Evolutionary conservation across 2,113 vertebrate species (phyloP).

Genomic region (Noturus placidus): DNA sequence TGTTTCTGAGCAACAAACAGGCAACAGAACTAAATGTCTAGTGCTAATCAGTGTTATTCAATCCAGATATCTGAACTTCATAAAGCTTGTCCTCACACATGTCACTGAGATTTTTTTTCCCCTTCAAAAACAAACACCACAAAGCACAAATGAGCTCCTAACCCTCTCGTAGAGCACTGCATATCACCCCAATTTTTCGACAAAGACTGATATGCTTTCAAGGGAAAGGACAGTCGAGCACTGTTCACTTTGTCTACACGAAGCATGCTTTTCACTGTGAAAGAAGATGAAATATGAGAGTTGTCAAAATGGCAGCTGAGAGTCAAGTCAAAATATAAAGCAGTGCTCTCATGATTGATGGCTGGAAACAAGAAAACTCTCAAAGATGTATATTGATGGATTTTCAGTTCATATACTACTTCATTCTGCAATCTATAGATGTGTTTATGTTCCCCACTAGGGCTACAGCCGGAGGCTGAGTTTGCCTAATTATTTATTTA

Average conservation of each 20-base stretch:
- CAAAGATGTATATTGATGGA: slow-evolving; percentile 38
- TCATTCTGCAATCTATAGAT: slow-evolving; percentile 33
- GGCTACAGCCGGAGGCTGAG: slow-evolving; percentile 34
- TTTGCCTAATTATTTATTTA: slow-evolving; percentile 56
- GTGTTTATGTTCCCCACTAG: slow-evolving; percentile 34
- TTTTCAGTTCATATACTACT: slow-evolving; percentile 38
- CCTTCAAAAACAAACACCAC: not conserved
- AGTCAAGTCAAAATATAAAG: slow-evolving; percentile 20
- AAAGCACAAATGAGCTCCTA: not conserved
- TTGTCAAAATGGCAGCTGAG: slow-evolving; percentile 7
- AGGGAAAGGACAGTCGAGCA: not conserved
- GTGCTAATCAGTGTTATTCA: not conserved
- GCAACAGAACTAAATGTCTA: not conserved
- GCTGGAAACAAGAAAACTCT: slow-evolving; percentile 19
- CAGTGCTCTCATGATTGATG: slow-evolving; percentile 37
- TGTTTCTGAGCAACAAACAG: not conserved
- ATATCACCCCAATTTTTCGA: not conserved
- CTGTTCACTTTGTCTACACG: not conserved
- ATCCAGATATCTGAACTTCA: slow-evolving; percentile 4
- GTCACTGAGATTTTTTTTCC: not conserved
- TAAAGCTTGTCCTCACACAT: not conserved
- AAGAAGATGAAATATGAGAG: slow-evolving; percentile 15
- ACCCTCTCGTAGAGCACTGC: not conserved
- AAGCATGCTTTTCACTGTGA: not conserved
- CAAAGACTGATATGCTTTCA: not conserved